Evolutionary conservation across 2,797 vertebrate species (phyloP), one percentile per base, ranked within the genome.

Genomic region (Lagocephalus sceleratus): DNA sequence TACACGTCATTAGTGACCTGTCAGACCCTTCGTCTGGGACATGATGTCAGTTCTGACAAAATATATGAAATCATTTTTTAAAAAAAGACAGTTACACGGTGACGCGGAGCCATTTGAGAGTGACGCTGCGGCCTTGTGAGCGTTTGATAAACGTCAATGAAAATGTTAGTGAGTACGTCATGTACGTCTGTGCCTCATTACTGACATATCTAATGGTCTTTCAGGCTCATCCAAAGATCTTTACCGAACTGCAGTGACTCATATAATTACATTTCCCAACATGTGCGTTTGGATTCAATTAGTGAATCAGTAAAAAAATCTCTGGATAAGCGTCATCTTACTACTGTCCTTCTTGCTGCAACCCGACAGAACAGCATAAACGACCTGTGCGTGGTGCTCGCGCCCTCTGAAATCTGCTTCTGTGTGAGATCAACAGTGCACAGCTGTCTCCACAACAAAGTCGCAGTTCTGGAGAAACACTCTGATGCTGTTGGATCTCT

Each of bases 161-260:
- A 65, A 60, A 51, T 53, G 50, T 60, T 47, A 62, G 46, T 76
- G 60, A 73, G 64, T 43, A 21, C 48, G 58, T 65, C 45, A 58
- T 32, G 48, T 20, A 65, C 52, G 50, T 38, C 29, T 60, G 53
- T 66, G 66, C 62, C 79, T 21, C 73, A 71, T 9, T 47, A 69
- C 61, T 67, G 63, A 61, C 44, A 70, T 54, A 53, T 43, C 21
- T 52, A 66, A 52, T 26, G 19, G 51, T 23, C 41, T 20, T 21
- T 20, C 22, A 29, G 53, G 64, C 42, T 60, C 6, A 16, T 55
- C 19, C 40, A 38, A 32, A 17, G 48, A 48, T 39, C 29, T 68
- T 82, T 68, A 63, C 73, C 69, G 66, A 67, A 77, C 50, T 41
- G 19, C 44, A 59, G 47, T 84, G 77, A 80, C 64, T 84, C 77